Evolutionary conservation across 1,140 invertebrate species (phyloP).

Genomic region (Scaptomyza graminum): DNA sequence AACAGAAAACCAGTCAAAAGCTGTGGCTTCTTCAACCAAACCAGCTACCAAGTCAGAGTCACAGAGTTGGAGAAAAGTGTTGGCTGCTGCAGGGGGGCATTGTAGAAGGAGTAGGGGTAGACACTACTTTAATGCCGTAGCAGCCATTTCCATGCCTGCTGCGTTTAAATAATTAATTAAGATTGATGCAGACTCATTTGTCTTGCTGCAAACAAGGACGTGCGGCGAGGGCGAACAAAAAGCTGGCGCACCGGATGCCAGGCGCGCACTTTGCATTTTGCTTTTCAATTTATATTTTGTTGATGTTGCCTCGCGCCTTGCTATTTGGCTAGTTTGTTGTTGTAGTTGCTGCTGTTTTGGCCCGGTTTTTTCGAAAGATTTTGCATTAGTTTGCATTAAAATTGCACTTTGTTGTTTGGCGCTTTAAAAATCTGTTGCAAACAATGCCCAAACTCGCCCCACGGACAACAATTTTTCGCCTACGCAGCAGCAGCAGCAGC

Average conservation of each 20-base stretch:
- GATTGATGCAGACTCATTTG: slow-evolving; percentile 82
- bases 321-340: not conserved
- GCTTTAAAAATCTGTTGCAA: slow-evolving; percentile 45
- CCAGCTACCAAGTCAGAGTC: slow-evolving; percentile 14
- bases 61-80: not conserved
- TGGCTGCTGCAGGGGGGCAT: slow-evolving; percentile 8
- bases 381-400: slow-evolving; percentile 82
- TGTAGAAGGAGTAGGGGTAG: slow-evolving; percentile 8
- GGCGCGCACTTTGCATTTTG: slow-evolving; percentile 75
- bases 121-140: slow-evolving; percentile 65
- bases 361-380: slow-evolving; percentile 61
- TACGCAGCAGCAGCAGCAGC: slow-evolving; percentile 43
- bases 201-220: slow-evolving; percentile 71
- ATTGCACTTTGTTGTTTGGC: slow-evolving; percentile 76
- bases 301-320: slow-evolving; percentile 44
- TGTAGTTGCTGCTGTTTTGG: slow-evolving; percentile 18
- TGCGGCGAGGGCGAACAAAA: slow-evolving; percentile 14
- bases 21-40: slow-evolving; percentile 27
- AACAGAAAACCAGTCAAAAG: slow-evolving; percentile 30
- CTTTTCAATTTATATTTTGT: slow-evolving; percentile 75
- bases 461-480: slow-evolving; percentile 47
- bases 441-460: not conserved
- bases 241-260: slow-evolving; percentile 36
- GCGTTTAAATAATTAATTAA: slow-evolving; percentile 83
- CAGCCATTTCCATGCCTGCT: slow-evolving; percentile 76